Evolutionary conservation across 2,797 vertebrate species (phyloP).

Genomic region (Okamejei kenojei): DNA sequence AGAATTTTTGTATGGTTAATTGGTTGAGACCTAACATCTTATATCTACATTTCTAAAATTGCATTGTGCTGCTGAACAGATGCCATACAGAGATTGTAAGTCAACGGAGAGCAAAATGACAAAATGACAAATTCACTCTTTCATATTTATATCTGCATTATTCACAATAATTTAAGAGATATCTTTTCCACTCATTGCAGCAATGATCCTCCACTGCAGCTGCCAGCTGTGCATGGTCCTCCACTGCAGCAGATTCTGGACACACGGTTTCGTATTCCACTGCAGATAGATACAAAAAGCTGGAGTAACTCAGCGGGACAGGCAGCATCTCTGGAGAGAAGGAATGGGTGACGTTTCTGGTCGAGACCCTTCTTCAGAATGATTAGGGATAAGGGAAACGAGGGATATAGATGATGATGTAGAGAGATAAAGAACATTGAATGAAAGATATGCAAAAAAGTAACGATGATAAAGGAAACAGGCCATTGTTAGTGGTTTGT

Average conservation of each 20-base stretch:
- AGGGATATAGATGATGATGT: too few species aligned
- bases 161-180: background rate
- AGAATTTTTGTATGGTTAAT: background rate
- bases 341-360: too few species aligned
- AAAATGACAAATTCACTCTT: background rate
- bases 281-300: too few species aligned
- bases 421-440: too few species aligned
- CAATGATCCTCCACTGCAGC: background rate
- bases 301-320: too few species aligned
- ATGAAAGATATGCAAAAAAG: background rate
- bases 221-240: background rate
- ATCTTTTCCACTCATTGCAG: background rate
- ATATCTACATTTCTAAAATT: background rate
- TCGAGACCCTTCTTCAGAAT: too few species aligned
- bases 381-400: too few species aligned
- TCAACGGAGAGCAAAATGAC: background rate
- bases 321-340: too few species aligned
- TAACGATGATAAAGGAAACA: background rate
- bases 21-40: background rate
- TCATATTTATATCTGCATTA: background rate
- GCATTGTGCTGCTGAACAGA: background rate
- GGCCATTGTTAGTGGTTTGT: too few species aligned
- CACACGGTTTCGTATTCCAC: background rate
- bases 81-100: background rate
- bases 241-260: background rate